phyloP scores from a whole-genome alignment of 2,888 invertebrate genomes.

The Megalurothrips usitatus region DNA sequence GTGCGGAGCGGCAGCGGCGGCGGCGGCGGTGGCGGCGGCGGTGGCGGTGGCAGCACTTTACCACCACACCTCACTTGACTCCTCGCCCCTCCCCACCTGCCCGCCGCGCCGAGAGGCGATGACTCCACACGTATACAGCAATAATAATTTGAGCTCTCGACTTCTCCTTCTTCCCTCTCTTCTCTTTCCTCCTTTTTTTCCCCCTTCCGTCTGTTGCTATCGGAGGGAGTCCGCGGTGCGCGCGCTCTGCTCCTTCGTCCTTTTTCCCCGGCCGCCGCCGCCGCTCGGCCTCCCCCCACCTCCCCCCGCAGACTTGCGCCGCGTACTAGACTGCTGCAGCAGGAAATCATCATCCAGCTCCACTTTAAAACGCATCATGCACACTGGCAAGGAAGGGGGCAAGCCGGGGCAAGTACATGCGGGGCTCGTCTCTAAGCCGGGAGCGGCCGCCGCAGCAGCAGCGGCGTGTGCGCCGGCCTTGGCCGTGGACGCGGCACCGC shows the following conservation, averaged over 20 bases:
- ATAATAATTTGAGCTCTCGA: slow-evolving; percentile 24
- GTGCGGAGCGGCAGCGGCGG: neutral
- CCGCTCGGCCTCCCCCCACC: neutral
- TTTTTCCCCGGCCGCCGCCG: neutral
- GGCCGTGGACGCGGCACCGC: neutral
- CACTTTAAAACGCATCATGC: slow-evolving; percentile 26
- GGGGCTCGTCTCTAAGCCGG: neutral
- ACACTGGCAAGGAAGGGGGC: neutral
- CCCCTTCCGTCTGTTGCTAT: neutral
- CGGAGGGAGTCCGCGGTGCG: neutral
- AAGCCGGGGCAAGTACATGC: neutral
- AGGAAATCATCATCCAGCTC: slow-evolving; percentile 24
- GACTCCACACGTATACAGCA: slow-evolving; percentile 21
- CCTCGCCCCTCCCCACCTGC: neutral
- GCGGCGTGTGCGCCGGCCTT: no score
- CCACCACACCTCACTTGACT: neutral
- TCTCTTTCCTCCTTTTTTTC: neutral
- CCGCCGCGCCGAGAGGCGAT: neutral
- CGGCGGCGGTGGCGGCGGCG: neutral
- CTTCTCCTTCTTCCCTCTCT: no score
- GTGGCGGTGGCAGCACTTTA: neutral
- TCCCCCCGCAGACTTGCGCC: neutral
- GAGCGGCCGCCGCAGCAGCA: no score
- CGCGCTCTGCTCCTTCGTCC: neutral
- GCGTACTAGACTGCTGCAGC: neutral